Conservation (phyloP, 2,888 invertebrate species). For the Spodoptera picta region DNA sequence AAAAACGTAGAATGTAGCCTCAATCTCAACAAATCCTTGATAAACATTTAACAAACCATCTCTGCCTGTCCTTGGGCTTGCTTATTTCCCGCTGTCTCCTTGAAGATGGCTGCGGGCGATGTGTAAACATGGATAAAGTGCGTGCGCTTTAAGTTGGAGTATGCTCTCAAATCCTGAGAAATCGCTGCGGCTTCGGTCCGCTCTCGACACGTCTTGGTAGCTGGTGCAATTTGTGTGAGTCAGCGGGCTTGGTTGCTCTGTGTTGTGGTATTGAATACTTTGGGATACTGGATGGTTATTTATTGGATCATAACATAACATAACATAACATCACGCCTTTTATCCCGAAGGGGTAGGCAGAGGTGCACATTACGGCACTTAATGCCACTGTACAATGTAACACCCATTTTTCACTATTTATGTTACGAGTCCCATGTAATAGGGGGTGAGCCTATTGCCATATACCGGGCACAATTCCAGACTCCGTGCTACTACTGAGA, state of each 20-base stretch:
- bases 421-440: no score
- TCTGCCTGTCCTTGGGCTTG: not conserved
- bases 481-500: no score
- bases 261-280: not conserved
- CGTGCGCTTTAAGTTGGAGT: conserved; percentile 73
- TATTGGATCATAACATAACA: no score
- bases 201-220: conserved; percentile 76
- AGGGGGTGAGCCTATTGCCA: no score
- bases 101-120: conserved; percentile 33
- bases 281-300: no score
- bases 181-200: conserved; percentile 77
- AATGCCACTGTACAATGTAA: no score
- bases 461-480: no score
- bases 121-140: conserved; percentile 68
- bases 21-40: not conserved
- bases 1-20: no score
- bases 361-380: no score
- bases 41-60: conserved; percentile 1
- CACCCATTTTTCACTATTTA: no score
- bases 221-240: conserved; percentile 51
- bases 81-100: conserved; percentile 29
- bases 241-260: not conserved
- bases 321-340: no score
- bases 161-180: conserved; percentile 82
- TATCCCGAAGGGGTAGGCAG: no score